These are phyloP conservation scores for Heliconius cydno DNA, from an alignment of 2,888 invertebrate genomes.

Conservation along the genomic window DNA sequence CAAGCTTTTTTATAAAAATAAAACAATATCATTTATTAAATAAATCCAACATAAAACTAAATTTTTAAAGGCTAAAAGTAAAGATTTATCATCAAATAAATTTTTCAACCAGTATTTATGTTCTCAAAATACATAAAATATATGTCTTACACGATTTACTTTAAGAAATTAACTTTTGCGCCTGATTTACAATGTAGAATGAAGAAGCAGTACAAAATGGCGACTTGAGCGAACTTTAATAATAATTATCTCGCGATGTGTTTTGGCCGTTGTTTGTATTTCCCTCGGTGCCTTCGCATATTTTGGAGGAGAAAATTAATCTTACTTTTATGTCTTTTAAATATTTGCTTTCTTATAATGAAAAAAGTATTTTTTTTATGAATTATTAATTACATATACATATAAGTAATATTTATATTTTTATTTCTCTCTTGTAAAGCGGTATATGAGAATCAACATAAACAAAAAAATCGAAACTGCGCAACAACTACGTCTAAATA, in stretches of 20 bases:
- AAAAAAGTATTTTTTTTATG: conserved; percentile 9
- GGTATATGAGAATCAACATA: no score
- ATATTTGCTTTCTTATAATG: background rate
- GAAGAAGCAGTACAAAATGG: conserved; percentile 15
- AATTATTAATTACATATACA: background rate
- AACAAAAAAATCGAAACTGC: no score
- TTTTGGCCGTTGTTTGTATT: conserved; percentile 8
- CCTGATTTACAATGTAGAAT: conserved; percentile 9
- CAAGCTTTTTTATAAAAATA: background rate
- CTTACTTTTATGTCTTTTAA: background rate
- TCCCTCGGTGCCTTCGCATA: background rate
- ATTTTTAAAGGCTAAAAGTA: background rate
- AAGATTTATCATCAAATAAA: background rate
- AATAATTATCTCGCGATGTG: background rate
- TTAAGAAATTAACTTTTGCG: background rate
- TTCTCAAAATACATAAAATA: background rate
- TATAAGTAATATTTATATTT: background rate
- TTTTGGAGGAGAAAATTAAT: conserved; percentile 7
- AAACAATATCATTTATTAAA: background rate
- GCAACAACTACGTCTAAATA: no score
- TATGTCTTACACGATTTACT: background rate
- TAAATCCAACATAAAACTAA: background rate
- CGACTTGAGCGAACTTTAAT: background rate
- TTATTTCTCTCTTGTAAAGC: no score
- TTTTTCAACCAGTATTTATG: background rate